Percentiles rank a stretch among this genome's conserved stretches.
These are phyloP conservation scores for Chaetophractus vellerosus DNA, from an alignment of 2,797 vertebrate genomes.

Conservation along the genomic window DNA sequence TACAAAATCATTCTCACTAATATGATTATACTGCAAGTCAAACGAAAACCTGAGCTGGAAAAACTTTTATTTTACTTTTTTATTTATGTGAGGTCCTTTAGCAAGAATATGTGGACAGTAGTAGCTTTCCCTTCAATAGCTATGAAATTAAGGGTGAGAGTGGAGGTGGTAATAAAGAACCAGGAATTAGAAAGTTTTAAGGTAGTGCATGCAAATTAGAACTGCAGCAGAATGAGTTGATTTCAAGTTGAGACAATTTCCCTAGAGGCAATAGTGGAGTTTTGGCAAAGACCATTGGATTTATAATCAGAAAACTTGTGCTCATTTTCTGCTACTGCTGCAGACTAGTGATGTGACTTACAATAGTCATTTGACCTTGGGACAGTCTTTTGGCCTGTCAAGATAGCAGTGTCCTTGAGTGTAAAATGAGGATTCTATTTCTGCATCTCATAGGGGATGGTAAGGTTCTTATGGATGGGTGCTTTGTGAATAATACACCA, in stretches of 20 bases:
- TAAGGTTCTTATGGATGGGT: background rate
- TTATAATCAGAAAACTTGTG: background rate
- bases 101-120: background rate
- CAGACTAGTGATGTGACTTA: background rate
- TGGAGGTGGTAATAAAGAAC: background rate
- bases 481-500: background rate
- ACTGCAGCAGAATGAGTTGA: background rate
- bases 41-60: background rate
- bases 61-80: background rate
- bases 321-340: background rate
- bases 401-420: background rate
- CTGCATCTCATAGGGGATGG: background rate
- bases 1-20: conserved; percentile 25
- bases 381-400: background rate
- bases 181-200: background rate
- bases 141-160: background rate
- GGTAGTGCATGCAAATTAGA: background rate
- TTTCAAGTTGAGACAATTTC: conserved; percentile 5
- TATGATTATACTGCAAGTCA: conserved; percentile 36
- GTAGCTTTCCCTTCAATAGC: background rate
- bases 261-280: background rate
- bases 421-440: background rate
- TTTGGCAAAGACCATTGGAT: conserved; percentile 8
- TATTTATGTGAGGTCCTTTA: background rate
- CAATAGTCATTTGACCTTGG: conserved; percentile 33